Evolutionary conservation across 2,113 vertebrate species (phyloP).

Genomic region (Odocoileus hemionus): DNA sequence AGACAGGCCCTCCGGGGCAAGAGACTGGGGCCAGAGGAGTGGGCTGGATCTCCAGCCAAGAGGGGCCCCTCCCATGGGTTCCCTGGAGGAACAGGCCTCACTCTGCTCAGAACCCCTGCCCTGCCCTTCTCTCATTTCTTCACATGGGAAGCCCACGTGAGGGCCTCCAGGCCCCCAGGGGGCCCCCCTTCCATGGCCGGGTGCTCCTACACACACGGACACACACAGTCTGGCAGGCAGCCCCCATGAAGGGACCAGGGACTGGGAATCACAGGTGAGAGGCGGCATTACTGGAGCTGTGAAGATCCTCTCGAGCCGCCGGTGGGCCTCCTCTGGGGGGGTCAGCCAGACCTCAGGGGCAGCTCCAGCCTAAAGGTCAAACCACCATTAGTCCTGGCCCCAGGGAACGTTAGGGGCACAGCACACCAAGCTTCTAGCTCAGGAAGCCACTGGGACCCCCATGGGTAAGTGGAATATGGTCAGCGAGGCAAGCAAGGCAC

Average conservation of each 20-base stretch:
- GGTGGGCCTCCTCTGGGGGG: conserved; percentile 89
- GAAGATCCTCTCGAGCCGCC: conserved; percentile 95
- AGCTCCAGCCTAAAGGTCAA: conserved; percentile 87
- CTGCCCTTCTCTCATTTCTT: neutral
- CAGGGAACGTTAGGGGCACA: rapidly evolving
- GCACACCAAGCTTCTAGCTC: neutral
- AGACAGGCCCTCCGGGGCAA: neutral
- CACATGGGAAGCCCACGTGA: neutral
- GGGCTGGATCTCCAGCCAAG: neutral
- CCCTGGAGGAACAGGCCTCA: neutral
- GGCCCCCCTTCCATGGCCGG: neutral
- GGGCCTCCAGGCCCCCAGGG: neutral
- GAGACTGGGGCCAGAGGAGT: neutral
- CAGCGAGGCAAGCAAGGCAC: neutral
- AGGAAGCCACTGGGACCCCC: neutral
- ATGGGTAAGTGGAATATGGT: neutral
- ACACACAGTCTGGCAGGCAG: neutral
- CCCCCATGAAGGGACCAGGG: neutral
- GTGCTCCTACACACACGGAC: neutral
- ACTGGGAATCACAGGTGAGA: neutral
- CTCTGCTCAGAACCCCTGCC: neutral
- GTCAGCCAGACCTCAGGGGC: conserved; percentile 72
- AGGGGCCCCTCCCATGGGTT: neutral
- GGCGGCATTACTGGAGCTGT: conserved; percentile 84
- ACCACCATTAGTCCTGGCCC: conserved; percentile 78